Evolutionary conservation across 2,797 vertebrate genomes (phyloP), one percentile per base, ranked within the genome.

Genomic region (Paramormyrops hopkinsi): DNA sequence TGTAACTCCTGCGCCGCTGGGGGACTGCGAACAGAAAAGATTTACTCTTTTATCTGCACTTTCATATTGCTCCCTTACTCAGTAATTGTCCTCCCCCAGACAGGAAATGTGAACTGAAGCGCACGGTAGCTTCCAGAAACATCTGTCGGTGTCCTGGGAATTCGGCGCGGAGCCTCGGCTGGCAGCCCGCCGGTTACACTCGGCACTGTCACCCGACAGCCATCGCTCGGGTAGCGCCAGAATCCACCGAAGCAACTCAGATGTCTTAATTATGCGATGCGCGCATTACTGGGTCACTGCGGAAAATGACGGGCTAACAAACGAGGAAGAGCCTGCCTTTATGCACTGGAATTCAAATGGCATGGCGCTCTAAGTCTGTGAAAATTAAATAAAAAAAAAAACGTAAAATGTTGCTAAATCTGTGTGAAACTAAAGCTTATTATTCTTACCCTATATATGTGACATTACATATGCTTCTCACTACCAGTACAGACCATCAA

Each of bases 121-220:
- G 48, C 48, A 85, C 9, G 11, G 83, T 51, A 53, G 53, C 50
- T 82, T 83, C 17, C 8, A 53, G 53, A 46, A 54, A 53, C 88
- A 88, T 88, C 88, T 88, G 88, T 51, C 73, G 76, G 76, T 54
- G 25, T n/a, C 11, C 29, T 79, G 51, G 44, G 46, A 83, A 82
- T 56, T 37, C 73, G 76, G 51, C 51, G 37, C 14, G 29, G 50
- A 41, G 50, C 48, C 29, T 22, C 22, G 51, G 54, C 44, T 79
- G n/a, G 51, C 7, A 82, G 37, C 17, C 25, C 50, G 37, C 33
- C 19, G 33, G 50, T 88, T 82, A 82, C 11, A 44, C 5, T 19
- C 33, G 17, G 8, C 33, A 56, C 48, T 25, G 50, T 51, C 53
- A 41, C 33, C 14, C 11, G 51, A 25, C 76, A 62, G n/a, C 41